Conservation (phyloP, 2,113 vertebrate genomes). For the Sander lucioperca region DNA sequence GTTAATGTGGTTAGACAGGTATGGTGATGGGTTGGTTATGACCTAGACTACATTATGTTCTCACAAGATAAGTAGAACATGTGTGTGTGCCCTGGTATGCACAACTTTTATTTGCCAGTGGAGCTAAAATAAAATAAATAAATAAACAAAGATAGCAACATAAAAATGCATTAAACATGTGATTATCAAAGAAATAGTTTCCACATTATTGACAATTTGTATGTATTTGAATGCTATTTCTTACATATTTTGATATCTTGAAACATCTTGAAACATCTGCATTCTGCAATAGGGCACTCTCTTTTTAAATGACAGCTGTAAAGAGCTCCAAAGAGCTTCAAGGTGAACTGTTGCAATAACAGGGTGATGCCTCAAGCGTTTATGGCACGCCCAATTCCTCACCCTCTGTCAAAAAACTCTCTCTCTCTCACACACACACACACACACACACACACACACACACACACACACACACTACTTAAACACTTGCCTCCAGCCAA, state of each 20-base stretch:
- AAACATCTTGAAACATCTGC: neutral
- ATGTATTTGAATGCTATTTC: neutral
- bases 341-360: constrained; percentile 23
- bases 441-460: neutral
- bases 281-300: neutral
- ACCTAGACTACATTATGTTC: neutral
- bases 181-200: too few relatives aligned
- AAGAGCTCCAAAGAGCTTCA: neutral
- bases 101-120: neutral
- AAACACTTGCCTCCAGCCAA: constrained; percentile 43
- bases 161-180: neutral
- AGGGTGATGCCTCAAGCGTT: neutral
- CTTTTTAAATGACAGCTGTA: neutral
- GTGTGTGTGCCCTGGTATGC: neutral
- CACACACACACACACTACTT: constrained; percentile 3
- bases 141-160: neutral
- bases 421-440: constrained; percentile 11
- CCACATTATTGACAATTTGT: too few relatives aligned
- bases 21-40: neutral
- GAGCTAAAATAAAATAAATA: neutral
- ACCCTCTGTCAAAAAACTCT: neutral
- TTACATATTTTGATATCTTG: neutral
- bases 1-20: neutral
- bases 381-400: neutral
- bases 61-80: neutral